A percentile compares a stretch with the other conserved stretches of the same genome.
Conservation (phyloP, 2,113 vertebrate species). For the Phaethornis superciliosus region DNA sequence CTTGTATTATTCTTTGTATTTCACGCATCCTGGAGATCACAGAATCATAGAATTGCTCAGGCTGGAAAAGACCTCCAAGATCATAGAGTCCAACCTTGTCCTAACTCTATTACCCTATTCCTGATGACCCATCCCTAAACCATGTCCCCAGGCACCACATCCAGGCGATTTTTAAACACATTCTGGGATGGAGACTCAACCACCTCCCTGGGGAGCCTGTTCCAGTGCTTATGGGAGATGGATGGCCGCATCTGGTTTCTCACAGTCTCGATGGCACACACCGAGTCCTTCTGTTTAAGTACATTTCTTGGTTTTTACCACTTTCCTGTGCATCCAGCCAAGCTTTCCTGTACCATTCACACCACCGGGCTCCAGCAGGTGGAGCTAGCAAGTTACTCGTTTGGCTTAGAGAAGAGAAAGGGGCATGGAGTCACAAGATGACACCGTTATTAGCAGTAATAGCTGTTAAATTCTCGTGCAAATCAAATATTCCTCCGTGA, state of each 20-base stretch:
- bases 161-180: too few relatives aligned
- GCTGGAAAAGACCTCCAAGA: too few relatives aligned
- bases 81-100: too few relatives aligned
- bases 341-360: too few relatives aligned
- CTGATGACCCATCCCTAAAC: too few relatives aligned
- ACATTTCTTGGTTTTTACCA: rapidly evolving
- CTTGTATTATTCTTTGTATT: not conserved
- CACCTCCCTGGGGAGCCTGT: too few relatives aligned
- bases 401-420: not conserved
- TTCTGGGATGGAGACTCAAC: too few relatives aligned
- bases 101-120: too few relatives aligned
- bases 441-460: not conserved
- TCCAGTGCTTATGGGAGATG: not conserved
- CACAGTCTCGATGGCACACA: not conserved
- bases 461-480: not conserved
- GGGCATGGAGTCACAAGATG: too few relatives aligned
- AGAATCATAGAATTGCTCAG: too few relatives aligned
- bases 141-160: too few relatives aligned
- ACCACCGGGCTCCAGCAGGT: not conserved
- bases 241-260: not conserved
- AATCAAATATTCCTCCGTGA: not conserved
- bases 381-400: not conserved
- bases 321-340: rapidly evolving
- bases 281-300: not conserved
- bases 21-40: not conserved